These are phyloP conservation scores for Musca domestica DNA, from an alignment of 1,140 invertebrate species.

Conservation along the genomic window DNA sequence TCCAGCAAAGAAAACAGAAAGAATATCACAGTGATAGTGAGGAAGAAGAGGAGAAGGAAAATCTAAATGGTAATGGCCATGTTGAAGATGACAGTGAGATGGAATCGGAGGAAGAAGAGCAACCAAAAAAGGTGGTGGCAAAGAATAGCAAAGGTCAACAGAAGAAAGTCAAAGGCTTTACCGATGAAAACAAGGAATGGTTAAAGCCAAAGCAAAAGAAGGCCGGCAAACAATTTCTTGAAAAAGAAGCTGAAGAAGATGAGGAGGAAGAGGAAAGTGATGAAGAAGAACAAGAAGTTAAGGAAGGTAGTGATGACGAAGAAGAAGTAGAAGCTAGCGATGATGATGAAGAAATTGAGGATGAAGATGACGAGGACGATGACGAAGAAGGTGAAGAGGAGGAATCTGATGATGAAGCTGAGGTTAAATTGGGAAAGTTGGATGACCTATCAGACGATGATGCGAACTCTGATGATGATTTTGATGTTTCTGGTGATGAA, in stretches of 20 bases:
- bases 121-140: conserved; percentile 32
- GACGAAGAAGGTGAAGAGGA: conserved; percentile 35
- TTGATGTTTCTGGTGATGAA: conserved; percentile 51
- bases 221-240: conserved; percentile 50
- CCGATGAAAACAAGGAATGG: conserved; percentile 71
- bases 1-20: conserved; percentile 28
- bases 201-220: conserved; percentile 61
- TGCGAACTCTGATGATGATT: conserved; percentile 41
- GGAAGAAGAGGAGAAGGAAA: conserved; percentile 30
- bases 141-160: conserved; percentile 24
- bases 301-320: conserved; percentile 30
- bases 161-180: conserved; percentile 56
- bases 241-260: conserved; percentile 8
- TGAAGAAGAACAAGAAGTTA: conserved; percentile 27
- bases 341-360: conserved; percentile 30
- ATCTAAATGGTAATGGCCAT: neutral
- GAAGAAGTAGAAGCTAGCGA: conserved; percentile 28
- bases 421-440: conserved; percentile 37
- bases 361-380: conserved; percentile 38
- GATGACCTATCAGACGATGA: conserved; percentile 41
- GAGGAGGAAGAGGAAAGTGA: conserved; percentile 26
- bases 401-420: conserved; percentile 29
- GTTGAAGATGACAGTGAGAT: conserved; percentile 27
- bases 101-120: conserved; percentile 28
- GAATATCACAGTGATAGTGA: conserved; percentile 48